These are phyloP conservation scores for Rallus crepitans DNA, from an alignment of 2,797 vertebrate species.

Conservation along the genomic window DNA sequence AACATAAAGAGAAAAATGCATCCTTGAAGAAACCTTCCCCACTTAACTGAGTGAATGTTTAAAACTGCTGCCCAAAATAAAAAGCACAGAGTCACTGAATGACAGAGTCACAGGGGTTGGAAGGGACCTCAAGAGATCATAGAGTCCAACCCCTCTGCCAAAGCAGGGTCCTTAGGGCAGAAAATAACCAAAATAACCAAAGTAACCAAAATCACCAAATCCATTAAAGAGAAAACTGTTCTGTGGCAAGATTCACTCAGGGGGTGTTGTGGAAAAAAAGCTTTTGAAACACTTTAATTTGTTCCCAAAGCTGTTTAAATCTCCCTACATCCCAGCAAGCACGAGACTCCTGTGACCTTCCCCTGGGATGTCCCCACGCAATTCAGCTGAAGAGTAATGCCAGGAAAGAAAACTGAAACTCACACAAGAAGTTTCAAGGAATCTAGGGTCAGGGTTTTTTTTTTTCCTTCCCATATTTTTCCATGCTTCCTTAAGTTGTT, in stretches of 20 bases:
- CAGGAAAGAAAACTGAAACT: not conserved
- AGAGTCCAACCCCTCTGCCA: too few relatives aligned
- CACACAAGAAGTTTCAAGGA: not conserved
- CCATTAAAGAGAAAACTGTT: not conserved
- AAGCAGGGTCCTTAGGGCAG: too few relatives aligned
- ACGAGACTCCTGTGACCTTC: too few relatives aligned
- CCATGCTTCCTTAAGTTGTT: not conserved
- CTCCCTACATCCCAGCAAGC: rapidly evolving
- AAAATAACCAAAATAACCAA: too few relatives aligned
- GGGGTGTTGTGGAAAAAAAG: not conserved
- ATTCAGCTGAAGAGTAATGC: not conserved
- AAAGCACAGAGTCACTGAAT: too few relatives aligned
- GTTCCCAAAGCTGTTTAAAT: not conserved
- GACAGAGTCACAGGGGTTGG: too few relatives aligned
- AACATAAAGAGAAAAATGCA: not conserved
- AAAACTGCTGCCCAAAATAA: not conserved
- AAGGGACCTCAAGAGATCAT: too few relatives aligned
- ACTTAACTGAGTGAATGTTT: not conserved
- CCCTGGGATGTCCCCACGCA: not conserved
- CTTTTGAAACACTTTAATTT: not conserved
- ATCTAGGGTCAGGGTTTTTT: not conserved
- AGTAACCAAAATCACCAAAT: not conserved
- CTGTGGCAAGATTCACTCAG: not conserved
- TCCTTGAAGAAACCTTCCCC: not conserved
- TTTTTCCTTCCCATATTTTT: rapidly evolving